phyloP scores from a whole-genome alignment of 2,888 invertebrate species.

The Melanostoma scalare region DNA sequence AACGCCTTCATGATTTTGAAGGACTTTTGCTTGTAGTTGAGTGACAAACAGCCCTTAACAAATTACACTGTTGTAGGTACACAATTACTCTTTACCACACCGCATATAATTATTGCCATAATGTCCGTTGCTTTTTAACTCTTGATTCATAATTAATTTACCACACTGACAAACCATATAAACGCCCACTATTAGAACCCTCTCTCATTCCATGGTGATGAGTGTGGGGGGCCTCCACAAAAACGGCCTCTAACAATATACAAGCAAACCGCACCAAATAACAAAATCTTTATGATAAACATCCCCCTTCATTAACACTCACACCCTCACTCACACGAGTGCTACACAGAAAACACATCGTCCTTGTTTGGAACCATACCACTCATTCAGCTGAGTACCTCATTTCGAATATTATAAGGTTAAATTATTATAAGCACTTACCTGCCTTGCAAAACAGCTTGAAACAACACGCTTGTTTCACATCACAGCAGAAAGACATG shows the following conservation, averaged over 20 bases:
- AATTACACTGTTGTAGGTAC: slow-evolving; percentile 45
- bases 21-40: slow-evolving; percentile 40
- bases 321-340: slow-evolving; percentile 6
- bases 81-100: slow-evolving; percentile 48
- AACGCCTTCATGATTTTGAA: slow-evolving; percentile 5
- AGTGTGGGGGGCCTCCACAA: neutral
- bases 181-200: slow-evolving; percentile 65
- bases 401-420: slow-evolving; percentile 71
- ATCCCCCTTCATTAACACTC: slow-evolving; percentile 63
- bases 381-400: slow-evolving; percentile 59
- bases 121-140: slow-evolving; percentile 59
- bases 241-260: slow-evolving; percentile 8
- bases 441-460: slow-evolving; percentile 71
- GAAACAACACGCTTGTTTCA: slow-evolving; percentile 53
- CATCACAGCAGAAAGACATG: neutral
- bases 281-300: slow-evolving; percentile 23
- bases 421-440: slow-evolving; percentile 73
- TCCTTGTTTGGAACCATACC: slow-evolving; percentile 30
- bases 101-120: slow-evolving; percentile 44
- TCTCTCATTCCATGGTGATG: neutral
- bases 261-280: neutral
- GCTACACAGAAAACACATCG: slow-evolving; percentile 23
- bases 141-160: slow-evolving; percentile 70
- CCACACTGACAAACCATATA: slow-evolving; percentile 62
- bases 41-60: slow-evolving; percentile 54